A percentile compares a stretch with the other conserved stretches of the same genome.
These are phyloP conservation scores for Icerya purchasi DNA, from an alignment of 2,888 invertebrate species.

Conservation along the genomic window DNA sequence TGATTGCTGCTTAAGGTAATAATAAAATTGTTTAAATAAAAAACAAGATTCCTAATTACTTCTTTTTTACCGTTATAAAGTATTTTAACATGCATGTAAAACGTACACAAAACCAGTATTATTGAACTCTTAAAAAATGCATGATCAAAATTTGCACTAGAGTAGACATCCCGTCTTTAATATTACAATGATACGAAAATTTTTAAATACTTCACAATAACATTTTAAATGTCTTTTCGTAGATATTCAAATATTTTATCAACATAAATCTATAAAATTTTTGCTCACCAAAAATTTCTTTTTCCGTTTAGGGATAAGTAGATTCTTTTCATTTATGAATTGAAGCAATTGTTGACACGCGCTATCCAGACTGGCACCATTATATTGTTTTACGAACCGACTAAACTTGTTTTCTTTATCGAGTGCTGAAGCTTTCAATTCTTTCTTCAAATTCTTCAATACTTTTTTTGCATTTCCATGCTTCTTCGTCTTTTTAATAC, in stretches of 20 bases:
- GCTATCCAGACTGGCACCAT: background rate
- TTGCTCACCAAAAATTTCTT: background rate
- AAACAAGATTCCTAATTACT: slow-evolving; percentile 8
- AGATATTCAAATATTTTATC: too few relatives aligned
- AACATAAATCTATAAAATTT: too few relatives aligned
- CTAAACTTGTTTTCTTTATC: background rate
- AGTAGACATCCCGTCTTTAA: too few relatives aligned
- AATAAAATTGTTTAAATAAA: slow-evolving; percentile 3
- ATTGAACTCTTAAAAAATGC: too few relatives aligned
- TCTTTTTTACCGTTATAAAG: too few relatives aligned
- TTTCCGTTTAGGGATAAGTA: background rate
- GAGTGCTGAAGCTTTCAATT: background rate
- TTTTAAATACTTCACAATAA: too few relatives aligned
- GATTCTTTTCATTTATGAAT: background rate
- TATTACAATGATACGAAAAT: too few relatives aligned
- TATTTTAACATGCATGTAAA: too few relatives aligned
- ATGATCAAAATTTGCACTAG: too few relatives aligned
- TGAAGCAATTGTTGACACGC: background rate
- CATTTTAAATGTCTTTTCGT: too few relatives aligned
- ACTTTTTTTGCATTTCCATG: background rate
- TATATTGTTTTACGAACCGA: background rate
- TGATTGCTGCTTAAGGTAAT: background rate
- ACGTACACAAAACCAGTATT: too few relatives aligned
- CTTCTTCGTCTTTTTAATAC: too few relatives aligned
- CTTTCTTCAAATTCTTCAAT: background rate